phyloP scores from a whole-genome alignment of 2,888 invertebrate species.

The Corbicula japonica region DNA sequence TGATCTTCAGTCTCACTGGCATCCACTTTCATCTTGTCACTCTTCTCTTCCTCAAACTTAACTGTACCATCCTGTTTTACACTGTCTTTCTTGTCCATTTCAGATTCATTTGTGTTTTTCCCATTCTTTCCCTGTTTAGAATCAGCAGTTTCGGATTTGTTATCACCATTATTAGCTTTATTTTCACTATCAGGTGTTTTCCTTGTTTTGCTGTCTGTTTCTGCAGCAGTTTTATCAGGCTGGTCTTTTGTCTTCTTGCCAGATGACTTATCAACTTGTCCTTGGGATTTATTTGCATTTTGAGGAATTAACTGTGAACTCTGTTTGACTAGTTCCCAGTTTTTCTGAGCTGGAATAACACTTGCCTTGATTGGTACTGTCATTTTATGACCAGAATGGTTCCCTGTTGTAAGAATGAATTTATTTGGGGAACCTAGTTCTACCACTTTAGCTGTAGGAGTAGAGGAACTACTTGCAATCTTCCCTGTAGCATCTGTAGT shows the following conservation, averaged over 20 bases:
- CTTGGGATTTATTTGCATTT: conserved; percentile 6
- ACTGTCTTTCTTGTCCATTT: not conserved
- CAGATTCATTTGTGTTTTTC: not conserved
- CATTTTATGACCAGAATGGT: conserved; percentile 12
- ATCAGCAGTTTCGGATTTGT: not conserved
- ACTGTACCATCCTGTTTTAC: not conserved
- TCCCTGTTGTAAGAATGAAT: not conserved
- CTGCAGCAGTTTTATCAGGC: not conserved
- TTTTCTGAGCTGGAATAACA: conserved; percentile 58
- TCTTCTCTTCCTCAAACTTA: conserved; percentile 16
- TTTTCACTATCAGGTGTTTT: not conserved
- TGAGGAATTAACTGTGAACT: conserved; percentile 41
- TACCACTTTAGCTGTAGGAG: conserved; percentile 41
- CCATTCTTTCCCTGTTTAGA: not conserved
- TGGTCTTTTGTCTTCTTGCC: not conserved
- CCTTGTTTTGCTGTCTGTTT: not conserved
- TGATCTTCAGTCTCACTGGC: too few species aligned
- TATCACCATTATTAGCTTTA: conserved; percentile 4
- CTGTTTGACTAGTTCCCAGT: conserved; percentile 66
- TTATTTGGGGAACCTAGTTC: conserved; percentile 27
- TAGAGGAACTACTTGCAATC: not conserved
- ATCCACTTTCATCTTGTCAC: too few species aligned
- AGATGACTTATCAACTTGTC: not conserved
- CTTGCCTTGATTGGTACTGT: conserved; percentile 34
- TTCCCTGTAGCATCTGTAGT: conserved; percentile 9